Conservation (phyloP, 2,797 vertebrate genomes). For the Natrix natrix region DNA sequence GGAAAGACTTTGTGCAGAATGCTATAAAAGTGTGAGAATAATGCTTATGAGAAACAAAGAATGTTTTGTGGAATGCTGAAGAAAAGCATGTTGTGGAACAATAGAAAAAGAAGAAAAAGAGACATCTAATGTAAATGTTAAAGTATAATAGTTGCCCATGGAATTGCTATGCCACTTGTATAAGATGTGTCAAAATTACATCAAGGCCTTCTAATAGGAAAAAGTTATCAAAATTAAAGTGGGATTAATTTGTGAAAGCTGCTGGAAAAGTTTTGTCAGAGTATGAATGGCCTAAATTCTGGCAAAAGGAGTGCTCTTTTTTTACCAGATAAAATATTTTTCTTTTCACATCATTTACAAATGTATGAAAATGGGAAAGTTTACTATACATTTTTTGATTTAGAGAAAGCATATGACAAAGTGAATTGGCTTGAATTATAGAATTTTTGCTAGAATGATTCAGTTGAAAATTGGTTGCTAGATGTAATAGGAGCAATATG, state of each 20-base stretch:
- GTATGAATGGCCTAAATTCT: background rate
- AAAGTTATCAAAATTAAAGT: background rate
- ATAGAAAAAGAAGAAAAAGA: background rate
- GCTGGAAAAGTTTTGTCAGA: background rate
- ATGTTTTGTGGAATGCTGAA: background rate
- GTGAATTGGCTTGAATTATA: background rate
- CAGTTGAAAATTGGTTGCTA: background rate
- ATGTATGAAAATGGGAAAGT: background rate
- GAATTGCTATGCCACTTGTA: background rate
- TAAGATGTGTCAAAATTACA: background rate
- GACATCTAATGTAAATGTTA: background rate
- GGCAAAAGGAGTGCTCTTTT: background rate
- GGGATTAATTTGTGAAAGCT: background rate
- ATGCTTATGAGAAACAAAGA: background rate
- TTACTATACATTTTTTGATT: background rate
- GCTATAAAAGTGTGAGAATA: background rate
- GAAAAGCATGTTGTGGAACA: background rate
- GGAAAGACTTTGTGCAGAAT: background rate
- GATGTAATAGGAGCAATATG: background rate
- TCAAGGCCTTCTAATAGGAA: background rate
- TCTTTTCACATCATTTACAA: background rate
- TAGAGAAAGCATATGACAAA: background rate
- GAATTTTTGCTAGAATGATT: background rate
- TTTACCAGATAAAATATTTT: background rate
- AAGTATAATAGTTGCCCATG: background rate